Conservation (phyloP, 2,888 invertebrate species). For the Branchipolynoe longqiensis region DNA sequence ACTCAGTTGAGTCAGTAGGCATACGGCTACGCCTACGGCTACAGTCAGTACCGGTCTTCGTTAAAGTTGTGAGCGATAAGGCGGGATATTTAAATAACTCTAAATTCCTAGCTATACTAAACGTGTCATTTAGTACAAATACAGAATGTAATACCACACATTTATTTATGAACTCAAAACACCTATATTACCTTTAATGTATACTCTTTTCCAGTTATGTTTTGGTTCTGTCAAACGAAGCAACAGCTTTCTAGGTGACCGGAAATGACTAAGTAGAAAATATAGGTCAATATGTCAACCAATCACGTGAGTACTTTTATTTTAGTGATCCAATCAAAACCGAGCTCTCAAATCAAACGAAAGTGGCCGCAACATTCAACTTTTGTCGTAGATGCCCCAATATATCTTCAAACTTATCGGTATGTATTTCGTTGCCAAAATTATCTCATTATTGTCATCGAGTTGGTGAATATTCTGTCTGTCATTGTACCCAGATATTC, state of each 20-base stretch:
- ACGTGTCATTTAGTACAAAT: too few species aligned
- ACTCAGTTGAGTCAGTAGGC: too few species aligned
- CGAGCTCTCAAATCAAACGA: slow-evolving; percentile 46
- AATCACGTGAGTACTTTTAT: slow-evolving; percentile 1
- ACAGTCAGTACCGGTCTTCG: too few species aligned
- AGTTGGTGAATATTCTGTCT: too few species aligned
- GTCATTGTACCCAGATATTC: too few species aligned
- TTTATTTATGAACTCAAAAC: not conserved
- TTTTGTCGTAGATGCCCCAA: not conserved
- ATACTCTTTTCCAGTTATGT: not conserved
- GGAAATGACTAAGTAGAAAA: not conserved
- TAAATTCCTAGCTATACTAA: too few species aligned
- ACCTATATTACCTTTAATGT: not conserved
- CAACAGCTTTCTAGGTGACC: not conserved
- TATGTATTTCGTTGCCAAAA: not conserved
- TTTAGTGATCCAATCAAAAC: slow-evolving; percentile 31
- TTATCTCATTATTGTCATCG: not conserved
- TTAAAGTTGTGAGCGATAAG: slow-evolving; percentile 2
- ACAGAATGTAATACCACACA: not conserved
- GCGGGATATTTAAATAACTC: not conserved
- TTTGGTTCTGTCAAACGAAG: not conserved
- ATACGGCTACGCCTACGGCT: too few species aligned
- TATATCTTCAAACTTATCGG: not conserved
- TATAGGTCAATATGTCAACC: not conserved
- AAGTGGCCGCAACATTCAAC: slow-evolving; percentile 33